These are phyloP conservation scores for Pseudomyrmex flavicornis DNA, from an alignment of 1,140 invertebrate species.

Conservation along the genomic window DNA sequence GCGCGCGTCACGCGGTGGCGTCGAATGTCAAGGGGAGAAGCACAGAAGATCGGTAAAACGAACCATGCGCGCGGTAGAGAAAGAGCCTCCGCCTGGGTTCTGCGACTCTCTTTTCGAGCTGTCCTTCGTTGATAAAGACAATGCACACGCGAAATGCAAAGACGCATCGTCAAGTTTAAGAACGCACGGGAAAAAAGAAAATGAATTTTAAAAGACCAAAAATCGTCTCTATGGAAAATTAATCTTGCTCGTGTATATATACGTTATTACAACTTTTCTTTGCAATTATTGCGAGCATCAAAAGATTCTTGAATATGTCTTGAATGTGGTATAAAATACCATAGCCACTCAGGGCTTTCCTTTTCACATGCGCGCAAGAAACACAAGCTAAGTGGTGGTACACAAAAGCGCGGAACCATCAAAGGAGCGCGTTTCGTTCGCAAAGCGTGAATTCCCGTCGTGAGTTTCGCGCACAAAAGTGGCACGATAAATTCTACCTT, in stretches of 20 bases:
- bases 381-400: neutral
- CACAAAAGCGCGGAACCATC: slow-evolving; percentile 28
- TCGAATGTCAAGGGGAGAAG: slow-evolving; percentile 74
- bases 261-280: too few relatives aligned
- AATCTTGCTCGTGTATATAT: too few relatives aligned
- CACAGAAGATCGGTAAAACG: slow-evolving; percentile 64
- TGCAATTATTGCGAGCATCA: neutral
- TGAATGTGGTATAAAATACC: neutral
- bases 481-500: slow-evolving; percentile 21
- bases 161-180: neutral
- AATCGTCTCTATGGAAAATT: too few relatives aligned
- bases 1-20: slow-evolving; percentile 32
- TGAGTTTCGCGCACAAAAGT: neutral
- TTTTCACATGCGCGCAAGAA: neutral
- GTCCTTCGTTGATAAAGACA: slow-evolving; percentile 18
- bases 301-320: neutral
- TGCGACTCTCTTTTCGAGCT: slow-evolving; percentile 37
- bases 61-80: slow-evolving; percentile 45
- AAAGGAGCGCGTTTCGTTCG: slow-evolving; percentile 18
- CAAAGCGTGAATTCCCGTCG: slow-evolving; percentile 11
- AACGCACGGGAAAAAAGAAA: too few relatives aligned
- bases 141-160: slow-evolving; percentile 5
- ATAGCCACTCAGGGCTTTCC: neutral
- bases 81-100: slow-evolving; percentile 11
- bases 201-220: too few relatives aligned